Conservation (phyloP, 2,888 invertebrate species). For the Drosophila niveifrons region DNA sequence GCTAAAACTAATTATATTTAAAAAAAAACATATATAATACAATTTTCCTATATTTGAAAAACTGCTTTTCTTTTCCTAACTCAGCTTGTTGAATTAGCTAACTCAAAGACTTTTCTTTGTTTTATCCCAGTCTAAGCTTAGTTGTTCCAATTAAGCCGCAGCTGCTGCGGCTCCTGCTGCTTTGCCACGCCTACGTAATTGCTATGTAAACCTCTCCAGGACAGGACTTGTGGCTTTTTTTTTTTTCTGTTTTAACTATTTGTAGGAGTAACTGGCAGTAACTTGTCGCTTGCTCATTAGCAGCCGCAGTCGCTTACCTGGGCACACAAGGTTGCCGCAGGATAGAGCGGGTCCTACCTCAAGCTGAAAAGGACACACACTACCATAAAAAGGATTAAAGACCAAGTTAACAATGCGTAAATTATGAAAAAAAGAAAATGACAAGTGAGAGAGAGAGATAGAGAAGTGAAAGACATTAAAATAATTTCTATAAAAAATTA, state of each 20-base stretch:
- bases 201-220: constrained; percentile 26
- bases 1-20: no score
- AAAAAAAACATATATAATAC: no score
- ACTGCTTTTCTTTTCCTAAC: not conserved
- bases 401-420: constrained; percentile 62
- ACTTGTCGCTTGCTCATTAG: constrained; percentile 68
- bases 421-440: constrained; percentile 14
- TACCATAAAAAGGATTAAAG: constrained; percentile 63
- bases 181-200: constrained; percentile 39
- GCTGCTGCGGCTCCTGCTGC: constrained; percentile 5
- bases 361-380: constrained; percentile 36
- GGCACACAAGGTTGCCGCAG: constrained; percentile 36
- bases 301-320: constrained; percentile 46
- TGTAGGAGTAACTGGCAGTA: constrained; percentile 23
- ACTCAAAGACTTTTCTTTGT: constrained; percentile 6
- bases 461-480: constrained; percentile 54
- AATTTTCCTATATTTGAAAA: no score
- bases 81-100: not conserved
- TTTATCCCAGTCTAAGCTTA: not conserved
- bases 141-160: constrained; percentile 21
- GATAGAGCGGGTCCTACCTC: constrained; percentile 54
- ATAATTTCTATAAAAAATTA: constrained; percentile 70
- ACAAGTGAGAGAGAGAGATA: not conserved
- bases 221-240: not conserved
- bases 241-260: constrained; percentile 11